Percentiles rank a stretch among this genome's conserved stretches.
phyloP scores from a whole-genome alignment of 2,113 vertebrate species.

The Macquaria australasica region DNA sequence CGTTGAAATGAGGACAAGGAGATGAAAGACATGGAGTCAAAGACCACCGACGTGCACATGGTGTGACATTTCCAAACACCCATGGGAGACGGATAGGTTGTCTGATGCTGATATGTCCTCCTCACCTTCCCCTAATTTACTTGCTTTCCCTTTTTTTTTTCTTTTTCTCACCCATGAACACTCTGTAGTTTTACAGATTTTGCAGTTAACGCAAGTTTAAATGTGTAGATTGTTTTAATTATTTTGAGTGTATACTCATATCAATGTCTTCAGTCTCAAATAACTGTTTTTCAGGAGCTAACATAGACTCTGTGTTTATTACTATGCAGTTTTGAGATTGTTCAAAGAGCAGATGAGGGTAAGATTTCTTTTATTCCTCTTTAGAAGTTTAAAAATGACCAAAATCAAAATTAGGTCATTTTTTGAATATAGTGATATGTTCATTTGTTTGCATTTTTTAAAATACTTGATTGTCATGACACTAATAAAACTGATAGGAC shows the following conservation, averaged over 20 bases:
- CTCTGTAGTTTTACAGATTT: background rate
- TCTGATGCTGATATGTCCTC: conserved; percentile 45
- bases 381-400: background rate
- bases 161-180: conserved; percentile 9
- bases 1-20: conserved; percentile 73
- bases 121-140: conserved; percentile 44
- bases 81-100: conserved; percentile 57
- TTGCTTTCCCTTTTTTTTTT: conserved; percentile 37
- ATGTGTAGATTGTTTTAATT: conserved; percentile 46
- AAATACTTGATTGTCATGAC: background rate
- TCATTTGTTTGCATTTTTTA: background rate
- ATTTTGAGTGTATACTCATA: background rate
- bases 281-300: background rate
- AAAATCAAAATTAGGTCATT: background rate
- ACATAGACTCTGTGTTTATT: background rate
- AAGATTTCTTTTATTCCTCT: background rate
- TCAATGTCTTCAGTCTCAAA: background rate
- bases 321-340: background rate
- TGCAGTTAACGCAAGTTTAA: conserved; percentile 14
- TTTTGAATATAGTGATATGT: background rate
- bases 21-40: conserved; percentile 74
- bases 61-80: conserved; percentile 77
- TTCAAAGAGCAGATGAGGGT: background rate
- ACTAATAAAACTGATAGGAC: background rate
- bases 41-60: conserved; percentile 55